Conservation (phyloP, 2,888 invertebrate genomes). For the Drosophila cracens region DNA sequence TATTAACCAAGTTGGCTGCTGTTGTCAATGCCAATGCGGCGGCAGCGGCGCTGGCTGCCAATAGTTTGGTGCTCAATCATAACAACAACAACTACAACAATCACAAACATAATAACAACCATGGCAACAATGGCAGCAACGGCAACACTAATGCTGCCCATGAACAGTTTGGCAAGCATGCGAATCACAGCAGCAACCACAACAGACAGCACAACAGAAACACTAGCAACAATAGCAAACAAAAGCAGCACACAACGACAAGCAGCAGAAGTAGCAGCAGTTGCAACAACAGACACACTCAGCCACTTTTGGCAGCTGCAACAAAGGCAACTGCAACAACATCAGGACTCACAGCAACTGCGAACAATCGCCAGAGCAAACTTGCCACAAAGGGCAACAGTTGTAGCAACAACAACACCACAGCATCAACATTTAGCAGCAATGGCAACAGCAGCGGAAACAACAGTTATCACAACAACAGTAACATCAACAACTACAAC, state of each 20-base stretch:
- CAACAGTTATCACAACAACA: conserved; percentile 25
- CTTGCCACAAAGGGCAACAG: conserved; percentile 15
- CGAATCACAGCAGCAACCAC: conserved; percentile 39
- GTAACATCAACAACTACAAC: conserved; percentile 28
- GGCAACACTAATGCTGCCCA: conserved; percentile 33
- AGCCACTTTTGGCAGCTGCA: conserved; percentile 29
- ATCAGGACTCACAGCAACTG: conserved; percentile 25
- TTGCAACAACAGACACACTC: conserved; percentile 37
- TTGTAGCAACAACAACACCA: background rate
- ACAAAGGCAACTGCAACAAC: conserved; percentile 19
- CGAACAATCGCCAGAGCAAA: conserved; percentile 45
- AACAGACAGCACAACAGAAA: conserved; percentile 39
- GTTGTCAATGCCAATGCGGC: conserved; percentile 81
- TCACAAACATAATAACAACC: conserved; percentile 20
- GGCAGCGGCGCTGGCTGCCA: conserved; percentile 75
- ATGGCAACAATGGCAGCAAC: conserved; percentile 31
- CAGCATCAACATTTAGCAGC: conserved; percentile 24
- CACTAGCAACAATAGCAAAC: conserved; percentile 48
- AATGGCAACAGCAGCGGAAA: conserved; percentile 13
- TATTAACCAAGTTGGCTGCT: conserved; percentile 84
- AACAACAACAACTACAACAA: conserved; percentile 34
- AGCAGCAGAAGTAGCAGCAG: conserved; percentile 19
- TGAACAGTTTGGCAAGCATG: conserved; percentile 48
- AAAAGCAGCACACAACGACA: conserved; percentile 51
- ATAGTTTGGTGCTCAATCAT: conserved; percentile 67